Evolutionary conservation across 2,797 vertebrate genomes (phyloP).

Genomic region (Brotula barbata): DNA sequence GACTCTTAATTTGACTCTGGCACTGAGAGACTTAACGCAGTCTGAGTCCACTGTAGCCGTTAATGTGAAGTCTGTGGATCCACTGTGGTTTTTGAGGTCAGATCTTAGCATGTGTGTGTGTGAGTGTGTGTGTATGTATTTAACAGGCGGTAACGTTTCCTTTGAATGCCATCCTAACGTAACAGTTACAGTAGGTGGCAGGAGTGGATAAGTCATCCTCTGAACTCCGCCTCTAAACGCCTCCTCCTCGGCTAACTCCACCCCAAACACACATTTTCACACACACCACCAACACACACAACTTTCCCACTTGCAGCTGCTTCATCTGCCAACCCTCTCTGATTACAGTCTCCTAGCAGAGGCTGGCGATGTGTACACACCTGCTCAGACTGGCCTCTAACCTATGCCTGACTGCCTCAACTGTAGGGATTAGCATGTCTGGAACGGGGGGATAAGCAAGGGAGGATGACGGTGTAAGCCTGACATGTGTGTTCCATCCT

Average conservation of each 20-base stretch:
- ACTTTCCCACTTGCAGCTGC: constrained; percentile 65
- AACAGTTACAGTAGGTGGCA: constrained; percentile 56
- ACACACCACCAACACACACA: background rate
- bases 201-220: constrained; percentile 44
- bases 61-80: too few species aligned
- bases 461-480: constrained; percentile 37
- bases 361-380: constrained; percentile 62
- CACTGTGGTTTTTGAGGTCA: too few species aligned
- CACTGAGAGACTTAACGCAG: too few species aligned
- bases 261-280: constrained; percentile 28
- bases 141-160: background rate
- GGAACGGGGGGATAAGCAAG: constrained; percentile 51
- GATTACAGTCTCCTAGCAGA: constrained; percentile 65
- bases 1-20: too few species aligned
- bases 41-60: too few species aligned
- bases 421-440: constrained; percentile 74
- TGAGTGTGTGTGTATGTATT: background rate
- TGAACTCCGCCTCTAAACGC: constrained; percentile 12
- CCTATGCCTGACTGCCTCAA: constrained; percentile 59
- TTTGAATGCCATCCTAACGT: background rate
- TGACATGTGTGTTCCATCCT: constrained; percentile 41
- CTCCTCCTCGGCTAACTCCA: constrained; percentile 1
- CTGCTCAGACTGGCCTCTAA: constrained; percentile 68
- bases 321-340: constrained; percentile 61
- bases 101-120: too few species aligned